A percentile compares a stretch with the other conserved stretches of the same genome.
Conservation (phyloP, 2,888 invertebrate genomes). For the Iselma pallidipennis region DNA sequence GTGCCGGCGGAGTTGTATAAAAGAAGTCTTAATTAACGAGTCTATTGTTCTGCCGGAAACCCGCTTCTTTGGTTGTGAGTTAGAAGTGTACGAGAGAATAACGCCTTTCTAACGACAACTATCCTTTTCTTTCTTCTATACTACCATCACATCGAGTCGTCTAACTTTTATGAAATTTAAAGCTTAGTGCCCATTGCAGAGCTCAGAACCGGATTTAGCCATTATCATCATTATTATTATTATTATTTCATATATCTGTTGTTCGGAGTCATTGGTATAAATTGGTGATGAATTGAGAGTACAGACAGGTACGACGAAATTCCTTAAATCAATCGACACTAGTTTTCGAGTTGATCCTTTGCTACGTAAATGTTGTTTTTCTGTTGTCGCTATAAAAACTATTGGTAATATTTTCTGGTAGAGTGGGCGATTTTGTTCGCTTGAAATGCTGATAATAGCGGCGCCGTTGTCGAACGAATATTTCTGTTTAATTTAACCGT, state of each 20-base stretch:
- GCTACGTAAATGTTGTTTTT: neutral
- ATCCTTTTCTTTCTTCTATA: neutral
- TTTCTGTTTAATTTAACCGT: conserved; percentile 27
- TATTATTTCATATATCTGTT: no score
- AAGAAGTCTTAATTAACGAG: conserved; percentile 81
- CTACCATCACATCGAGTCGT: conserved; percentile 32
- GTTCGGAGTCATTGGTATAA: no score
- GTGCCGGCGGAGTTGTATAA: conserved; percentile 46
- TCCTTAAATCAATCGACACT: no score
- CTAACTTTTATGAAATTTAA: conserved; percentile 35
- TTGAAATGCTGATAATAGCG: conserved; percentile 8
- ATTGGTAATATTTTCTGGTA: conserved; percentile 37
- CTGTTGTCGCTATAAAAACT: conserved; percentile 18
- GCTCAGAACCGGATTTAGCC: conserved; percentile 1
- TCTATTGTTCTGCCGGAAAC: conserved; percentile 71
- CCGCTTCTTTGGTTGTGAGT: conserved; percentile 52
- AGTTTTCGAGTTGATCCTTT: no score
- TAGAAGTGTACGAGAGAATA: conserved; percentile 32
- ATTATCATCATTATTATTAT: neutral
- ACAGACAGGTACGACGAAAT: no score
- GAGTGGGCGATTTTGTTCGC: conserved; percentile 31
- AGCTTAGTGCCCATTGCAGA: conserved; percentile 36
- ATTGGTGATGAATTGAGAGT: neutral
- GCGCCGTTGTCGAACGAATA: conserved; percentile 3
- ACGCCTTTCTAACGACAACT: neutral